Evolutionary conservation across 2,113 vertebrate species (phyloP), one percentile per base, ranked within the genome.

Genomic region (Panthera leo): DNA sequence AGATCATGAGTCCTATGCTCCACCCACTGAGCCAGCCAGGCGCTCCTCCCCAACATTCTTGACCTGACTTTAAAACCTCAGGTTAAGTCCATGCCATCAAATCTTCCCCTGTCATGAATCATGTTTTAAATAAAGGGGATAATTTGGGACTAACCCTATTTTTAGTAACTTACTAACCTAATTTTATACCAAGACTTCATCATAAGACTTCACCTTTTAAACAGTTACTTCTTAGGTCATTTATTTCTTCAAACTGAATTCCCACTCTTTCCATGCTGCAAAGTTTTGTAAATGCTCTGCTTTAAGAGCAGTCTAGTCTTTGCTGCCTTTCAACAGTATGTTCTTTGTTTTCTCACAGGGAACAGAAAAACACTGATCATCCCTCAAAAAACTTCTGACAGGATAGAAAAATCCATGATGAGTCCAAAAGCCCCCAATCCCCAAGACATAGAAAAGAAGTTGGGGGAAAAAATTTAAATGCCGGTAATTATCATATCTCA

Each of bases 401-500:
- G 65, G 75, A 96, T 42, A 96, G 31, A 73, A 97, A 98, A 98
- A 85, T 61, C 27, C 5, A 23, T 45, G 55, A 92, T 79, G 88
- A 51, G 83, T 97, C 98, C 92, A 95, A 65, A 98, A 97, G 73
- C 39, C 34, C 84, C 42, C 93, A 55, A 65, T 65, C 78, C 79
- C 71, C 94, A 97, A 98, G 95, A 98, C 76, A 97, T 94, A 83
- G 96, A 70, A 90, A 34, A 9, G 89, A 93, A 94, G 34, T 95
- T 42, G 58, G 91, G 97, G 92, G 91, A 91, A 96, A 96, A 65
- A 27, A 98, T 98, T 98, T 98, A 98, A 98, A 98, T 97, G 97
- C 96, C 89, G 98, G 96, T 97, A 98, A 98, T 98, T 98, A 98
- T 97, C 96, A 34, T 97, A 98, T 97, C 93, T 97, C 82, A 97